Evolutionary conservation across 2,113 vertebrate genomes (phyloP).

Genomic region (Typhlomys cinereus): DNA sequence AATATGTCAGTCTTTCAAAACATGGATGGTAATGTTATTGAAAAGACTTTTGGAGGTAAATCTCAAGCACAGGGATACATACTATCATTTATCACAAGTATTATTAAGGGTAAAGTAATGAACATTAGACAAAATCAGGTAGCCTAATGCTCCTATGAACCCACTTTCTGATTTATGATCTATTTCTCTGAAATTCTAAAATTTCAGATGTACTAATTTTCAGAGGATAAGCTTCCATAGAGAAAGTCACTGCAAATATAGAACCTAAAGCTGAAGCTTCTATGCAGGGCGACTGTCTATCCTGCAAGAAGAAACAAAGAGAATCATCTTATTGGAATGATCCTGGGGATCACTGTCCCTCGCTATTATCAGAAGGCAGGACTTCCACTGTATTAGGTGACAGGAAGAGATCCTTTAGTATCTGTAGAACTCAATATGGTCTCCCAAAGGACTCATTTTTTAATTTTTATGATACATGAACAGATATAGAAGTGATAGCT

Average conservation of each 20-base stretch:
- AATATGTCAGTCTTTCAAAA: not conserved
- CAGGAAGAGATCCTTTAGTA: not conserved
- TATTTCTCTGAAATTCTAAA: not conserved
- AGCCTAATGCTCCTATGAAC: not conserved
- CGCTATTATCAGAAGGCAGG: not conserved
- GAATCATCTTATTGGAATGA: not conserved
- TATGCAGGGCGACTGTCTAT: not conserved
- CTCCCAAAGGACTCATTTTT: not conserved
- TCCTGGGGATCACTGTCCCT: not conserved
- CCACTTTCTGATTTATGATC: not conserved
- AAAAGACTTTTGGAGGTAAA: not conserved
- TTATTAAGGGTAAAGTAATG: not conserved
- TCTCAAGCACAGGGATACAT: not conserved
- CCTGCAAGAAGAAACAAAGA: not conserved
- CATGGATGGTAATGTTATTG: no score
- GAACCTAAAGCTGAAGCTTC: not conserved
- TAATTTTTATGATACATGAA: not conserved
- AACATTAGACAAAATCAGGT: not conserved
- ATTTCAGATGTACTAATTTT: not conserved
- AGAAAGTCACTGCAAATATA: not conserved
- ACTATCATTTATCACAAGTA: not conserved
- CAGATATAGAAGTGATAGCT: not conserved
- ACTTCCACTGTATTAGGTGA: fast-evolving
- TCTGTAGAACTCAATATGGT: not conserved
- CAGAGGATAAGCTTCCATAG: not conserved